Conservation (phyloP, 1,140 invertebrate species). For the Zeugodacus cucurbitae region DNA sequence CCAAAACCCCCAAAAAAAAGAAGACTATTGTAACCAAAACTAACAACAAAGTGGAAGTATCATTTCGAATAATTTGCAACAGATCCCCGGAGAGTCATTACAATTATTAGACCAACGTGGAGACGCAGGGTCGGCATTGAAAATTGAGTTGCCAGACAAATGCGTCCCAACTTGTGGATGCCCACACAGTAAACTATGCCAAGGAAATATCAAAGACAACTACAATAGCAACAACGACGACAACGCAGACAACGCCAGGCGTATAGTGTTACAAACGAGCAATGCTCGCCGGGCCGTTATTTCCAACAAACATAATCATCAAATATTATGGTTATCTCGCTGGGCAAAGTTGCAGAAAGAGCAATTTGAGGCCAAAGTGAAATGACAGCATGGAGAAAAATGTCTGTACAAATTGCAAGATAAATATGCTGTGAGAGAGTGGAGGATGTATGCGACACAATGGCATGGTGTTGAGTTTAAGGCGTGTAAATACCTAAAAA, state of each 20-base stretch:
- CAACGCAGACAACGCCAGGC: no score
- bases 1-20: neutral
- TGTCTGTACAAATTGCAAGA: neutral
- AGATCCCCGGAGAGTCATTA: constrained; percentile 19
- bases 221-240: neutral
- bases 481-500: neutral
- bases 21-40: neutral
- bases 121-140: neutral
- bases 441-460: neutral
- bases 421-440: neutral
- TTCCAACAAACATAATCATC: constrained; percentile 16
- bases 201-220: neutral
- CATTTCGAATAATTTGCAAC: constrained; percentile 29
- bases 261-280: no score
- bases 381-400: constrained; percentile 3
- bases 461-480: neutral
- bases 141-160: constrained; percentile 10
- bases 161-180: neutral
- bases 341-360: neutral
- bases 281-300: neutral
- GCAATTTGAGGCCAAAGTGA: neutral
- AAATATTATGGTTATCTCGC: constrained; percentile 7
- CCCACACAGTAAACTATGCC: neutral
- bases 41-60: neutral
- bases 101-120: neutral